phyloP scores from a whole-genome alignment of 1,140 invertebrate species.

The Musca vetustissima region DNA sequence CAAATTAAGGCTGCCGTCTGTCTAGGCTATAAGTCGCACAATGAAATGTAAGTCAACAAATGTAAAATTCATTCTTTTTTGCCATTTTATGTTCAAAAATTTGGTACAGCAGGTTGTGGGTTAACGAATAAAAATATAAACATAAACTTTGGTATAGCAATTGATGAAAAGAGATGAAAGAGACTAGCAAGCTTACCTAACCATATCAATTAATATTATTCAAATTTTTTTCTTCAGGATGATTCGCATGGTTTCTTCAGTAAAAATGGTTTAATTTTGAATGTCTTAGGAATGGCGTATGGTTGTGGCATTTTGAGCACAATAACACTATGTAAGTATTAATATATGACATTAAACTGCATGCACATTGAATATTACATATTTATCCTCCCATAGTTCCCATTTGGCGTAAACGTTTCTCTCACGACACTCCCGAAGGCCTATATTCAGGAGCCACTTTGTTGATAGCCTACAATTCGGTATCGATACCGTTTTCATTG shows the following conservation, averaged over 20 bases:
- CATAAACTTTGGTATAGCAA: too few species aligned
- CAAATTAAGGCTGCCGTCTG: too few species aligned
- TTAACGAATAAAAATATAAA: too few species aligned
- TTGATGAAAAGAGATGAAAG: too few species aligned
- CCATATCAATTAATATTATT: too few species aligned
- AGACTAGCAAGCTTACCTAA: too few species aligned
- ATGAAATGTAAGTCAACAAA: too few species aligned
- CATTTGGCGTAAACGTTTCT: constrained; percentile 82
- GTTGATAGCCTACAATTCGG: constrained; percentile 75
- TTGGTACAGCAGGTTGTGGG: too few species aligned
- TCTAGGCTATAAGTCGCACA: too few species aligned
- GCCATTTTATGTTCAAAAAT: too few species aligned
- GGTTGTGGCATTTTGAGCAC: constrained; percentile 79
- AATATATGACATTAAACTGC: neutral
- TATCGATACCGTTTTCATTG: constrained; percentile 79
- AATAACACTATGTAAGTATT: constrained; percentile 72
- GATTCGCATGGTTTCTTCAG: constrained; percentile 75
- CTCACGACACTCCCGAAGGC: constrained; percentile 85
- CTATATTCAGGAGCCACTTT: constrained; percentile 83
- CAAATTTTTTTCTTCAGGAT: constrained; percentile 58
- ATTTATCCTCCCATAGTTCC: constrained; percentile 64
- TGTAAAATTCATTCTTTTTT: too few species aligned
- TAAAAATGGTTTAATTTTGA: constrained; percentile 79
- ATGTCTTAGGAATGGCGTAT: constrained; percentile 75
- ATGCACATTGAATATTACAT: neutral